A percentile compares a stretch with the other conserved stretches of the same genome.
phyloP scores from a whole-genome alignment of 2,888 invertebrate species.

The Eledona agricola region DNA sequence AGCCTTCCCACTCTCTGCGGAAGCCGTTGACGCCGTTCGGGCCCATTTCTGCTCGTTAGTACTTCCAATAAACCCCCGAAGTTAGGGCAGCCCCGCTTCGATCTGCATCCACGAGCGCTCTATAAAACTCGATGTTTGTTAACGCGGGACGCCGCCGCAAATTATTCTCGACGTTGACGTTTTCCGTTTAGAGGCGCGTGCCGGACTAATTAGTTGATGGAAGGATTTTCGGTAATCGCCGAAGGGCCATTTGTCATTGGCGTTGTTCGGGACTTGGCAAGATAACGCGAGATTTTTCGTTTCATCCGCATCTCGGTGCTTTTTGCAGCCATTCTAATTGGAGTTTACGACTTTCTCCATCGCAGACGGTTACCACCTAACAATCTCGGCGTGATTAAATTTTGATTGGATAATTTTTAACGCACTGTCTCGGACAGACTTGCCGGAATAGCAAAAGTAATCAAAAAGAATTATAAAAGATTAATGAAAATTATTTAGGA shows the following conservation, averaged over 20 bases:
- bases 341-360: conserved; percentile 35
- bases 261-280: conserved; percentile 5
- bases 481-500: conserved; percentile 41
- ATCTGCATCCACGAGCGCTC: not conserved
- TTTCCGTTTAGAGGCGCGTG: conserved; percentile 4
- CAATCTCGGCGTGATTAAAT: conserved; percentile 40
- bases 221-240: conserved; percentile 6
- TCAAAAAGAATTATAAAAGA: conserved; percentile 42
- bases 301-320: conserved; percentile 16
- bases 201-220: conserved; percentile 5
- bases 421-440: conserved; percentile 39
- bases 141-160: too few relatives aligned
- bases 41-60: conserved; percentile 2
- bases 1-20: not conserved
- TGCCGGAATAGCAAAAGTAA: conserved; percentile 41
- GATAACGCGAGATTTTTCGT: conserved; percentile 15
- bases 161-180: too few relatives aligned
- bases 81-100: not conserved
- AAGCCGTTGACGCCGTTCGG: conserved; percentile 1
- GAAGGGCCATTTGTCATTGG: conserved; percentile 10
- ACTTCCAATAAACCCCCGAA: conserved; percentile 1
- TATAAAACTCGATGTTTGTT: not conserved
- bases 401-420: conserved; percentile 44
- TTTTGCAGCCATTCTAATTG: conserved; percentile 30
- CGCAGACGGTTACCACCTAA: conserved; percentile 31